Evolutionary conservation across 2,113 vertebrate species (phyloP).

Genomic region (Shinisaurus crocodilurus): DNA sequence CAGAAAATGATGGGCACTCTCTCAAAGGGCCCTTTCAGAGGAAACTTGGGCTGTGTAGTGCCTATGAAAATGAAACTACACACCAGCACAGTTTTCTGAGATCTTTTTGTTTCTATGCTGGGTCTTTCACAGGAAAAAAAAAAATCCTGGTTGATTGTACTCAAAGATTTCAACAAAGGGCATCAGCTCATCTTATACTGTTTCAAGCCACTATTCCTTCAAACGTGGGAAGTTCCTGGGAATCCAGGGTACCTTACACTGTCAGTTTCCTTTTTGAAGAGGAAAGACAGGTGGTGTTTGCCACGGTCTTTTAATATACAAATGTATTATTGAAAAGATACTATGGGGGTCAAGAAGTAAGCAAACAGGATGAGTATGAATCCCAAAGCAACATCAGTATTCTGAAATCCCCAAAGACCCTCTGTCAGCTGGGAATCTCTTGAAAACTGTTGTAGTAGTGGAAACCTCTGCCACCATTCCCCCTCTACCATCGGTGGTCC

Average conservation of each 20-base stretch:
- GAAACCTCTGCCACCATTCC: too few relatives aligned
- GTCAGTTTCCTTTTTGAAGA: not conserved
- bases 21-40: not conserved
- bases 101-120: not conserved
- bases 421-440: not conserved
- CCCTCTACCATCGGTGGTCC: too few relatives aligned
- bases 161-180: constrained; percentile 55
- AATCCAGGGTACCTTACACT: not conserved
- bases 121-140: not conserved
- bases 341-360: not conserved
- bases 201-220: not conserved
- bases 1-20: not conserved
- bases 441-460: not conserved
- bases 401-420: not conserved
- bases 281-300: not conserved
- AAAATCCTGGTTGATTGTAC: not conserved
- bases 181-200: constrained; percentile 1
- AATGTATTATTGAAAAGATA: not conserved
- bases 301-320: not conserved
- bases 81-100: not conserved
- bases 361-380: not conserved
- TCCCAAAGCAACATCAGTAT: not conserved
- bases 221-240: too few relatives aligned
- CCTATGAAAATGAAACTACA: not conserved
- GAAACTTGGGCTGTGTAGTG: not conserved